Percentiles rank a stretch among this genome's conserved stretches.
Conservation (phyloP, 1,140 invertebrate species). For the Eueides isabella region DNA sequence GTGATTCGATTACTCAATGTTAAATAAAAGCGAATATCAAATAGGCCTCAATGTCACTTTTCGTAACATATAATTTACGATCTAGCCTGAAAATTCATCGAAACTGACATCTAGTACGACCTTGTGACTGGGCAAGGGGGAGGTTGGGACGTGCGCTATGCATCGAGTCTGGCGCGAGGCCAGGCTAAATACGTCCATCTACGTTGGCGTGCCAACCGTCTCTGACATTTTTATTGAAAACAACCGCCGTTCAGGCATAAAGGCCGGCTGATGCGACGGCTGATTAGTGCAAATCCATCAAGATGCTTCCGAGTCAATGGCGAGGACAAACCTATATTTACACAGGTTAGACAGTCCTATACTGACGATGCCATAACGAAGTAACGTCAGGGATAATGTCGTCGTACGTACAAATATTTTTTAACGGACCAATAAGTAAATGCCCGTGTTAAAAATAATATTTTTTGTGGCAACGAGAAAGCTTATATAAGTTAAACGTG, state of each 20-base stretch:
- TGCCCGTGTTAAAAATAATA: background rate
- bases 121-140: constrained; percentile 63
- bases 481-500: background rate
- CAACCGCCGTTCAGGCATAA: constrained; percentile 65
- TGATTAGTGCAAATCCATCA: constrained; percentile 74
- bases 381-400: constrained; percentile 20
- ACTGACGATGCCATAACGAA: background rate
- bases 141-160: constrained; percentile 66
- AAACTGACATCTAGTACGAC: constrained; percentile 52
- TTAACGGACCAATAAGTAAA: background rate
- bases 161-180: constrained; percentile 64
- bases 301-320: constrained; percentile 75
- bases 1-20: no score
- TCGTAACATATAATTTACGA: background rate
- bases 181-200: constrained; percentile 75
- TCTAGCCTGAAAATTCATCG: background rate
- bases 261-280: constrained; percentile 59
- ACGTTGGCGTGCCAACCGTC: constrained; percentile 70
- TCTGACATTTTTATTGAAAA: constrained; percentile 80
- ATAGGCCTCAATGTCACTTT: background rate
- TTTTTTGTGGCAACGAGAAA: background rate
- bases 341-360: constrained; percentile 47
- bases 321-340: constrained; percentile 74
- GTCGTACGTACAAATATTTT: constrained; percentile 7
- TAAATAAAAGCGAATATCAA: no score